These are phyloP conservation scores for Steinernema hermaphroditum DNA, from an alignment of 2,888 invertebrate genomes.

Conservation along the genomic window DNA sequence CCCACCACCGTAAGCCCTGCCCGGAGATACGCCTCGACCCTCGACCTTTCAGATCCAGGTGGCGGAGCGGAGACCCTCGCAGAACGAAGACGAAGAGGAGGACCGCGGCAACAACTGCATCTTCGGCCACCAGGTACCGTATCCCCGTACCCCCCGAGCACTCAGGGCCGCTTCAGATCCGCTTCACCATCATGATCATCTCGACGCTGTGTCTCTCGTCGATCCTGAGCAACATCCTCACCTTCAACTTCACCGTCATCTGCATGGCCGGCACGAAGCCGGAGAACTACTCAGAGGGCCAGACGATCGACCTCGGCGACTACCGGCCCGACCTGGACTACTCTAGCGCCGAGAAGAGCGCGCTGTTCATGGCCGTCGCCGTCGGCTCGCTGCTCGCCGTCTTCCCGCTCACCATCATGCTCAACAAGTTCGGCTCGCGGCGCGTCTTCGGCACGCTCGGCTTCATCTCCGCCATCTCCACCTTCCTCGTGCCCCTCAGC, in stretches of 20 bases:
- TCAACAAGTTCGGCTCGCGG: slow-evolving; percentile 54
- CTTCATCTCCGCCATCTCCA: slow-evolving; percentile 45
- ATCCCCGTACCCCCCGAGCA: neutral
- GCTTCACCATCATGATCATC: slow-evolving; percentile 47
- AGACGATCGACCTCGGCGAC: slow-evolving; percentile 32
- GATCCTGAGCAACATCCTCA: slow-evolving; percentile 62
- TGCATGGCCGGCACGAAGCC: slow-evolving; percentile 50
- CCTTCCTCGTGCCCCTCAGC: slow-evolving; percentile 42
- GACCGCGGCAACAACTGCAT: slow-evolving; percentile 44
- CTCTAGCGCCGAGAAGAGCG: slow-evolving; percentile 51
- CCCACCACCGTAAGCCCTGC: slow-evolving; percentile 1
- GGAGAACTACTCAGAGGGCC: slow-evolving; percentile 35
- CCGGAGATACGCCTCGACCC: neutral
- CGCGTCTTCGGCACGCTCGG: slow-evolving; percentile 45
- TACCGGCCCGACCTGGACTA: slow-evolving; percentile 53
- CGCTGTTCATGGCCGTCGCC: slow-evolving; percentile 60
- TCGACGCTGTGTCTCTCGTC: slow-evolving; percentile 60
- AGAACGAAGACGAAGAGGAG: slow-evolving; percentile 42
- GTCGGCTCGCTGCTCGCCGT: slow-evolving; percentile 62
- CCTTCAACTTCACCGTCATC: slow-evolving; percentile 62
- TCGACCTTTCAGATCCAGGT: neutral
- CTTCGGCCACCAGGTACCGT: slow-evolving; percentile 37
- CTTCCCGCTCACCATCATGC: slow-evolving; percentile 54
- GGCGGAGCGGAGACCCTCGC: neutral
- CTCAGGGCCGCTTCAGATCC: neutral